A percentile compares a stretch with the other conserved stretches of the same genome.
Evolutionary conservation across 2,113 vertebrate species (phyloP).

Genomic region (Lynx canadensis): DNA sequence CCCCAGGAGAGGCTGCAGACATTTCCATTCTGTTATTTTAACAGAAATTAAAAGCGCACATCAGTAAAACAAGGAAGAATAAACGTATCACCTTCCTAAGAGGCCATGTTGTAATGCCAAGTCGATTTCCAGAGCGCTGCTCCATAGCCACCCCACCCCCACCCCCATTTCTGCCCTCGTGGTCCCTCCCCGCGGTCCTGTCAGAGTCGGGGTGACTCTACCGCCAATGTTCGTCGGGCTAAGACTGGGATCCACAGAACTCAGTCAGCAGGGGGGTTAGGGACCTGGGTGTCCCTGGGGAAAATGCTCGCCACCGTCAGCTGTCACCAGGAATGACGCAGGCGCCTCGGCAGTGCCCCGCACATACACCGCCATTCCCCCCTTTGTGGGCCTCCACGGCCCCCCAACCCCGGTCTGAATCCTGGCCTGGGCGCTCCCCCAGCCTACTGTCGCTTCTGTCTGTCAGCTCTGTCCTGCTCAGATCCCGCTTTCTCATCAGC

Average conservation of each 20-base stretch:
- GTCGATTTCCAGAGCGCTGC: background rate
- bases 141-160: background rate
- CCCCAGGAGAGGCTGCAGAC: background rate
- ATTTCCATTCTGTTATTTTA: background rate
- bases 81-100: background rate
- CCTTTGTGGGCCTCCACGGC: rapidly evolving
- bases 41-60: slow-evolving; percentile 53
- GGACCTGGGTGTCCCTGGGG: rapidly evolving
- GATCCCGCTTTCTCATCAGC: background rate
- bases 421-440: too few relatives aligned
- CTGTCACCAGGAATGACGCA: rapidly evolving
- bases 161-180: rapidly evolving
- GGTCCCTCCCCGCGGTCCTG: background rate
- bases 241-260: background rate
- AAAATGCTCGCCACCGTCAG: rapidly evolving
- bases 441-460: background rate
- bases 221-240: background rate
- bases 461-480: background rate
- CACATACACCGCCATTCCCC: background rate
- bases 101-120: background rate
- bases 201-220: background rate
- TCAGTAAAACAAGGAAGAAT: slow-evolving; percentile 22
- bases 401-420: background rate
- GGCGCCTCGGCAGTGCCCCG: background rate
- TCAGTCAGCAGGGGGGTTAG: background rate